phyloP scores from a whole-genome alignment of 1,140 invertebrate species.

The Drosophila eugracilis region DNA sequence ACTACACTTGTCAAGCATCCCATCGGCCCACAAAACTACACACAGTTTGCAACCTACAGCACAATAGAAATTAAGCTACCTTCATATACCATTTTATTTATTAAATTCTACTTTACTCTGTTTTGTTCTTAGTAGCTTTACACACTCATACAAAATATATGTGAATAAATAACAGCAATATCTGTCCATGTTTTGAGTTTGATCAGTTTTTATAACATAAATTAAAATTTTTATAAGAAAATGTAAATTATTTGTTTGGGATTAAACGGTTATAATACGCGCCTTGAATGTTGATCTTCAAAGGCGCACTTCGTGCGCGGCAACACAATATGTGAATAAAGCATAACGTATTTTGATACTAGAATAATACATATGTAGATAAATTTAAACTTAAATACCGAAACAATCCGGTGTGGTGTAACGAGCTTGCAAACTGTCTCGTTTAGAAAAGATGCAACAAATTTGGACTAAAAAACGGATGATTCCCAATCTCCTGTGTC shows the following conservation, averaged over 20 bases:
- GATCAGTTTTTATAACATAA: slow-evolving; percentile 29
- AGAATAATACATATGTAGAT: slow-evolving; percentile 21
- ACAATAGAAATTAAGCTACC: neutral
- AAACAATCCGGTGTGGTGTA: slow-evolving; percentile 8
- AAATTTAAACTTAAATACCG: slow-evolving; percentile 32
- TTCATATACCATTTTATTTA: slow-evolving; percentile 42
- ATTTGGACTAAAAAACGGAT: slow-evolving; percentile 30
- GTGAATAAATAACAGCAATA: slow-evolving; percentile 38
- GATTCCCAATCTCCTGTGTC: slow-evolving; percentile 27
- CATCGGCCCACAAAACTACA: too few species aligned
- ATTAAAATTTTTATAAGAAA: slow-evolving; percentile 16
- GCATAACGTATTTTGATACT: slow-evolving; percentile 4
- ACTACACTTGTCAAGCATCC: too few species aligned
- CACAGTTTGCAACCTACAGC: too few species aligned
- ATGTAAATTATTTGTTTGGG: slow-evolving; percentile 40
- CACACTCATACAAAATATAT: slow-evolving; percentile 62
- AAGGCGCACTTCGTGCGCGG: slow-evolving; percentile 17
- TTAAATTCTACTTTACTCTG: slow-evolving; percentile 46
- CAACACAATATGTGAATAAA: slow-evolving; percentile 13
- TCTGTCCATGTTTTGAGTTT: slow-evolving; percentile 15
- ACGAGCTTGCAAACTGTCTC: neutral
- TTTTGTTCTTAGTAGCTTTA: slow-evolving; percentile 52
- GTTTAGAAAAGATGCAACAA: slow-evolving; percentile 14
- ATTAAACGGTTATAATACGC: slow-evolving; percentile 64
- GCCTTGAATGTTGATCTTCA: slow-evolving; percentile 7